Base-by-base conservation (phyloP, 1,140 invertebrate species). In the Drosophila leontia region DNA sequence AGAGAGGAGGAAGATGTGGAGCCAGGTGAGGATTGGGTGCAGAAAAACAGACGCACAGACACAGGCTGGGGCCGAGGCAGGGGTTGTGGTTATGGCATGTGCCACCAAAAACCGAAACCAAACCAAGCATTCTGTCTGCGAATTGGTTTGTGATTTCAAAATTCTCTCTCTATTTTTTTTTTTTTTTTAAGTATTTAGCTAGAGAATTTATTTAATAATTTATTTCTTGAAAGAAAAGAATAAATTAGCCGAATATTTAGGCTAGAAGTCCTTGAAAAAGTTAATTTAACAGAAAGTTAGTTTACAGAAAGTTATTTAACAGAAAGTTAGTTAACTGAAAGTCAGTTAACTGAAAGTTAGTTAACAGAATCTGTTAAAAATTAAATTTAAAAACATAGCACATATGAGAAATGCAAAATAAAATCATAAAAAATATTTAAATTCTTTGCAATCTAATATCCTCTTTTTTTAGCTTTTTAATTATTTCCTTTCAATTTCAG, bases 61-160 rank as follows among this genome's bases (percentile, higher is more conserved):
- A 47, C n/a, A 65, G 69, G 29, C 34, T 23, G 41, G 3, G 48
- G 19, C 23, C 0, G 35, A 0, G 12, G 37, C 41, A 37, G 53
- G 11, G 34, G 50, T 19, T 76, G 74, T 55, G 75, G 64, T 83
- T 87, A 74, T 87, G 83, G 83, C 83, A 87, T 88, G 80, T 78
- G 83, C 83, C 84, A 87, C 72, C 79, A 64, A 85, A 48, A 15
- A 15, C 45, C 13, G n/a, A 50, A 84, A 81, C 65, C 80, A 82
- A 82, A 62, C 68, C 55, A 80, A 50, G 57, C 78, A 39, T 56
- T 56, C 53, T 56, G 53, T 56, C 53, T 56, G 35, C 1, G 53
- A 56, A 56, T 56, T 56, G 53, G 53, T 56, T 56, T 39, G 53
- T 41, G 53, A 56, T 26, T 56, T 56, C 35, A 39, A 55, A n/a